Evolutionary conservation across 2,113 vertebrate species (phyloP).

Genomic region (Balaeniceps rex): DNA sequence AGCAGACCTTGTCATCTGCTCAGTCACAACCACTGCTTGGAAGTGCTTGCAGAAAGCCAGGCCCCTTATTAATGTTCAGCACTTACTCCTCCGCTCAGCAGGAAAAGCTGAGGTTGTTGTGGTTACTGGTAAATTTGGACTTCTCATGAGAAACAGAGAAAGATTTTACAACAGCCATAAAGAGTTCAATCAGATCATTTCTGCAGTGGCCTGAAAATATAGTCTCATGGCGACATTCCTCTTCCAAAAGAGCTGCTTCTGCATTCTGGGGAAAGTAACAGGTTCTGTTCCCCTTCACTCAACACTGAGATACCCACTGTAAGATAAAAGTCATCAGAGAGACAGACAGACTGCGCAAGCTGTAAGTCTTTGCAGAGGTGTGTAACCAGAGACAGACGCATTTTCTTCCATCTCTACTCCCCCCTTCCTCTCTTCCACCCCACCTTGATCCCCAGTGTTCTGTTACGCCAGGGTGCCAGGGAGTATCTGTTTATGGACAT

Average conservation of each 20-base stretch:
- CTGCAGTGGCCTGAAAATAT: not conserved
- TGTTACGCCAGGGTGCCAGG: not conserved
- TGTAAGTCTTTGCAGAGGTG: not conserved
- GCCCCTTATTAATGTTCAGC: not conserved
- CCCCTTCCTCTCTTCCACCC: not conserved
- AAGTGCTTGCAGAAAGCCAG: not conserved
- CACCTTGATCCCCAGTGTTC: not conserved
- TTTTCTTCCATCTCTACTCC: not conserved
- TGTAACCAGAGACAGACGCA: not conserved
- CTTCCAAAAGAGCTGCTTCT: not conserved
- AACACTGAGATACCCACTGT: not conserved
- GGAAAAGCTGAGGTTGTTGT: not conserved
- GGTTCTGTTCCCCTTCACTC: not conserved
- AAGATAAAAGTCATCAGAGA: not conserved
- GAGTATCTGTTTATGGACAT: conserved; percentile 30
- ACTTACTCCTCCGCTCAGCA: not conserved
- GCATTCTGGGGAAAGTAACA: not conserved
- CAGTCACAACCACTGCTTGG: not conserved
- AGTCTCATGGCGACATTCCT: not conserved
- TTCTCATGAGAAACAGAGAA: not conserved
- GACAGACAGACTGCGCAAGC: not conserved
- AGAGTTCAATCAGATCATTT: not conserved
- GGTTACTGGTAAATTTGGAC: not conserved
- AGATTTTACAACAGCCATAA: not conserved
- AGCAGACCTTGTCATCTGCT: not conserved